Percentiles rank a stretch among this genome's conserved stretches.
These are phyloP conservation scores for Pachycephala philippinensis DNA, from an alignment of 2,113 vertebrate species.

Conservation along the genomic window DNA sequence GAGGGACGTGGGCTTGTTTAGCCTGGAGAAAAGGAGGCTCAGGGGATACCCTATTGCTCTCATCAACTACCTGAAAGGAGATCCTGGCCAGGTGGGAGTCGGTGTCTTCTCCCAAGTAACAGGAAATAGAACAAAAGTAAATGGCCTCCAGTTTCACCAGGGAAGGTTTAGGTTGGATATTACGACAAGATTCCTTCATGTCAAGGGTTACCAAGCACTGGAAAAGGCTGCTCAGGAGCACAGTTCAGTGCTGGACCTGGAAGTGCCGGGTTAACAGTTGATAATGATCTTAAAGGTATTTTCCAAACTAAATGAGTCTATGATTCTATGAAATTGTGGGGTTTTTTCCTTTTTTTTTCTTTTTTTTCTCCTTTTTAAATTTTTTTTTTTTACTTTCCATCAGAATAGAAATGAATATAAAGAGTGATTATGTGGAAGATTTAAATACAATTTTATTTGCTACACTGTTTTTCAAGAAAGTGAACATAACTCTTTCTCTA, in stretches of 20 bases:
- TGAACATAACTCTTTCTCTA: not conserved
- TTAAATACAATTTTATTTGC: not conserved
- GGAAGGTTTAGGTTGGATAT: not conserved
- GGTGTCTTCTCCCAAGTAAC: not conserved
- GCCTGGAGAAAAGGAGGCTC: not conserved
- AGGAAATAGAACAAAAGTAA: not conserved
- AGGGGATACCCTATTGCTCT: too few relatives aligned
- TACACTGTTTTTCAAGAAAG: not conserved
- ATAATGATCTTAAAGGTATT: not conserved
- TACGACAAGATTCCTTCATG: not conserved
- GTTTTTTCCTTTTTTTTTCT: fast-evolving
- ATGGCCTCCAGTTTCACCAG: fast-evolving
- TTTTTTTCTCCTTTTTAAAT: too few relatives aligned
- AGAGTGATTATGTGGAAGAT: not conserved
- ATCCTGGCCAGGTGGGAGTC: not conserved
- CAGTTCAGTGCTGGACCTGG: not conserved
- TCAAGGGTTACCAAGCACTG: not conserved
- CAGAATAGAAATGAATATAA: not conserved
- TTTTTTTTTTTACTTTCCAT: not conserved
- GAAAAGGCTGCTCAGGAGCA: not conserved
- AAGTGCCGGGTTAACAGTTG: not conserved
- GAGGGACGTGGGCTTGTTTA: not conserved
- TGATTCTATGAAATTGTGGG: not conserved
- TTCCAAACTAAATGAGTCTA: not conserved
- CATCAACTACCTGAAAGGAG: not conserved